Evolutionary conservation across 2,888 invertebrate genomes (phyloP), one percentile per base, ranked within the genome.

Genomic region (Heliconius ethilla): DNA sequence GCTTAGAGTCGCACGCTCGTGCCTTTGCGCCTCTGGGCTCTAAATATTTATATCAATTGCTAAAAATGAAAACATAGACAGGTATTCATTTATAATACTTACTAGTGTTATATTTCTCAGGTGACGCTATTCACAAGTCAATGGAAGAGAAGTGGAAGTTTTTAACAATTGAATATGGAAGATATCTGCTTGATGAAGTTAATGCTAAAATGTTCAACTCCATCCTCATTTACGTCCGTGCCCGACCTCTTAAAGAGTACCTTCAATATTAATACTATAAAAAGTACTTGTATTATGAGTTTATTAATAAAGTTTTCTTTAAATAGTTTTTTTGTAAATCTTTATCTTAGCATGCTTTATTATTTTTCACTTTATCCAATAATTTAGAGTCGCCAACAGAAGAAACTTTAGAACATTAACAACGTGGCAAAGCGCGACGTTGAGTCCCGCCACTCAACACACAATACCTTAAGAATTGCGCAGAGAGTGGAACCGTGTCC

Each of bases 51-150:
- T 51, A 51, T 51, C 51, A 51, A 51, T 51, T 6, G 18, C 18
- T 15, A 18, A 51, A 51, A 51, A 29, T 29, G 22, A 25, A 59
- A 13, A 55, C 15, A 62, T 62, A 62, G 11, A 7, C 0, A 11
- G 11, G 9, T n/a, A 25, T 10, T 55, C 10, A 55, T 55, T 22
- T n/a, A 65, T 33, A 65, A 18, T 65, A 18, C 29, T 33, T 65
- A 18, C 18, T 33, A 15, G 25, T 27, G 27, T 6, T 1, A 66
- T 65, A 18, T 66, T 37, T 75, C 66, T 45, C 45, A 75, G 75
- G 75, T 5, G 45, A 75, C 65, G 65, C 62, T 27, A 11, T 75
- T 22, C 66, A 75, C n/a, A 65, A 65, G 29, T 10, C n/a, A 29
- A 15, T 75, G 2, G 2, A 75, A 22, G 51, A 75, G 65, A 67